These are phyloP conservation scores for Mesaphorura yosii DNA, from an alignment of 1,140 invertebrate genomes.

Conservation along the genomic window DNA sequence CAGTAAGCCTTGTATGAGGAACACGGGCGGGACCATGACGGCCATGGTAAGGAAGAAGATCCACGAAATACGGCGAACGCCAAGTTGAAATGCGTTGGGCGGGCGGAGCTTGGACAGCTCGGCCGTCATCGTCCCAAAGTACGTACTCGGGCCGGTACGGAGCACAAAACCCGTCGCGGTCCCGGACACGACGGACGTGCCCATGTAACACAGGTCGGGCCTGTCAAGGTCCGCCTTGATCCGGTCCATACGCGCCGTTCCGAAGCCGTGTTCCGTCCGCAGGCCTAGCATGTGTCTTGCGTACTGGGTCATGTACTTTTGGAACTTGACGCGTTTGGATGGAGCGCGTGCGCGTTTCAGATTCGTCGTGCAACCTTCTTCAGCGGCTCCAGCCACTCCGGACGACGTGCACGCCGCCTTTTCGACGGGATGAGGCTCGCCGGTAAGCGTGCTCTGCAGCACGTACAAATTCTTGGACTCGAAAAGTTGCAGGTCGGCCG, in stretches of 20 bases:
- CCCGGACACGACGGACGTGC: slow-evolving; percentile 17
- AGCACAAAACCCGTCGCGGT: slow-evolving; percentile 3
- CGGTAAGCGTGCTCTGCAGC: slow-evolving; percentile 12
- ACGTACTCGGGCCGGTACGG: slow-evolving; percentile 1
- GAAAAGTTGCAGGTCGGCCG: slow-evolving; percentile 5
- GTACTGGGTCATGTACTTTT: neutral
- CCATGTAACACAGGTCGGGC: slow-evolving; percentile 16
- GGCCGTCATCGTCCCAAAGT: neutral
- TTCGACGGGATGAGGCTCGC: slow-evolving; percentile 15
- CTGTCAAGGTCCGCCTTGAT: slow-evolving; percentile 10
- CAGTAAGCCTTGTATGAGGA: neutral
- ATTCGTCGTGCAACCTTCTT: neutral
- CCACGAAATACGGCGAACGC: slow-evolving; percentile 20
- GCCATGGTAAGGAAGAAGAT: slow-evolving; percentile 16
- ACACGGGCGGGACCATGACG: neutral
- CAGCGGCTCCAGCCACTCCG: no score
- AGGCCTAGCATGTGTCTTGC: neutral
- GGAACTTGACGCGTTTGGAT: neutral
- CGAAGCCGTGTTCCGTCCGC: neutral
- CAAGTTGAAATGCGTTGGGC: slow-evolving; percentile 18
- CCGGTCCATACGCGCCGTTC: neutral
- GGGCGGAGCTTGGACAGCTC: slow-evolving; percentile 4
- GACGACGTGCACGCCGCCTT: no score
- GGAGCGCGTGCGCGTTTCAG: neutral
- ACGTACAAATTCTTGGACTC: slow-evolving; percentile 16